Percentiles rank a stretch among this genome's conserved stretches.
Evolutionary conservation across 2,888 invertebrate genomes (phyloP).

Genomic region (Erebia epiphron): DNA sequence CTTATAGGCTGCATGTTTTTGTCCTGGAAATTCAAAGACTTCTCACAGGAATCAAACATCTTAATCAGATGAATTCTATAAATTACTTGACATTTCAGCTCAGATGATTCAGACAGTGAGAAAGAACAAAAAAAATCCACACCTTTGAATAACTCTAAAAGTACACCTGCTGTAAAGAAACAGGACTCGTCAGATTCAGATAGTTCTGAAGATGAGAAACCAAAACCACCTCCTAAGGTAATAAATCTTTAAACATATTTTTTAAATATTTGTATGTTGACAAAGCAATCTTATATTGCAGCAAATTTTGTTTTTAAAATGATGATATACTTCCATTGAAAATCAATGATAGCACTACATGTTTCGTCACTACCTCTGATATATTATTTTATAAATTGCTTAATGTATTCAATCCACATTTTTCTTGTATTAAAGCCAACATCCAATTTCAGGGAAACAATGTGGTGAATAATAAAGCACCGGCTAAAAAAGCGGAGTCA

Average conservation of each 20-base stretch:
- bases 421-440: conserved; percentile 7
- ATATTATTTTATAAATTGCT: background rate
- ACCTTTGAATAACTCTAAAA: conserved; percentile 59
- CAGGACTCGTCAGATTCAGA: conserved; percentile 69
- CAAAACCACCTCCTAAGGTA: conserved; percentile 48
- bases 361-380: conserved; percentile 11
- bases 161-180: conserved; percentile 51
- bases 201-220: conserved; percentile 68
- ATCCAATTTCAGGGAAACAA: conserved; percentile 39
- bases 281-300: background rate
- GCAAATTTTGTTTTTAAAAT: conserved; percentile 37
- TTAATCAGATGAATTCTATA: background rate
- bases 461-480: conserved; percentile 49
- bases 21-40: too few relatives aligned
- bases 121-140: conserved; percentile 53
- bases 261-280: background rate
- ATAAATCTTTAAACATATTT: background rate
- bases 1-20: too few relatives aligned
- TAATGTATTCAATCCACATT: background rate
- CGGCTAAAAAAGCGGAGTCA: conserved; percentile 53
- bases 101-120: conserved; percentile 61
- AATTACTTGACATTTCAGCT: conserved; percentile 41
- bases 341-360: conserved; percentile 49
- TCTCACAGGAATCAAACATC: too few relatives aligned
- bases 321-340: conserved; percentile 57